phyloP scores from a whole-genome alignment of 2,888 invertebrate species.

The Ellobium chinense region DNA sequence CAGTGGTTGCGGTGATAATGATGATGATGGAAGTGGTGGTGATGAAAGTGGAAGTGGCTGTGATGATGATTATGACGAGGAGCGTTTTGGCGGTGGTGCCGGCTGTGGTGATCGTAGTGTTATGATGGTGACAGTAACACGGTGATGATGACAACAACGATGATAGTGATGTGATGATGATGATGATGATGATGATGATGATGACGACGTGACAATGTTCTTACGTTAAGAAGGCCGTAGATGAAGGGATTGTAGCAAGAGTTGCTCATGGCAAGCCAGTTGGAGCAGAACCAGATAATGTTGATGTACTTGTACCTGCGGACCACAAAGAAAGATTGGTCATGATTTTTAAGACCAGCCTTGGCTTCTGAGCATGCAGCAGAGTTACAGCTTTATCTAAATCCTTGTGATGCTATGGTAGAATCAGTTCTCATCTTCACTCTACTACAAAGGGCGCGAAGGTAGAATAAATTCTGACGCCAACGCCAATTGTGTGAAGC shows the following conservation, averaged over 20 bases:
- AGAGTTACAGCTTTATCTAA: too few relatives aligned
- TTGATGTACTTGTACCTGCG: conserved; percentile 82
- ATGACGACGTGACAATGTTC: neutral
- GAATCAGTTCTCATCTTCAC: too few relatives aligned
- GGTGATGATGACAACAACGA: neutral
- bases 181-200: neutral
- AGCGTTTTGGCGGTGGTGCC: neutral
- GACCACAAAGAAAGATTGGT: too few relatives aligned
- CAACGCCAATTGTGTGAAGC: too few relatives aligned
- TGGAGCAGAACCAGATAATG: conserved; percentile 91
- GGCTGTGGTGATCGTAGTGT: neutral
- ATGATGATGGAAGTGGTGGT: neutral
- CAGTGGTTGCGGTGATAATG: neutral
- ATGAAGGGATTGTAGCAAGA: conserved; percentile 95
- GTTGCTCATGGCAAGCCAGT: conserved; percentile 90
- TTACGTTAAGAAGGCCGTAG: conserved; percentile 92
- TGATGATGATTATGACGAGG: neutral
- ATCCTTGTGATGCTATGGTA: too few relatives aligned
- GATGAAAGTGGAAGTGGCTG: neutral
- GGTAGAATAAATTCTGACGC: too few relatives aligned
- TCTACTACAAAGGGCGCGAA: too few relatives aligned
- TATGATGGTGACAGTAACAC: neutral
- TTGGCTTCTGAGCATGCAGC: too few relatives aligned
- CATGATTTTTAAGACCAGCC: too few relatives aligned
- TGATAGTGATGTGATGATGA: neutral